These are phyloP conservation scores for Cervus canadensis DNA, from an alignment of 2,113 vertebrate species.

Conservation along the genomic window DNA sequence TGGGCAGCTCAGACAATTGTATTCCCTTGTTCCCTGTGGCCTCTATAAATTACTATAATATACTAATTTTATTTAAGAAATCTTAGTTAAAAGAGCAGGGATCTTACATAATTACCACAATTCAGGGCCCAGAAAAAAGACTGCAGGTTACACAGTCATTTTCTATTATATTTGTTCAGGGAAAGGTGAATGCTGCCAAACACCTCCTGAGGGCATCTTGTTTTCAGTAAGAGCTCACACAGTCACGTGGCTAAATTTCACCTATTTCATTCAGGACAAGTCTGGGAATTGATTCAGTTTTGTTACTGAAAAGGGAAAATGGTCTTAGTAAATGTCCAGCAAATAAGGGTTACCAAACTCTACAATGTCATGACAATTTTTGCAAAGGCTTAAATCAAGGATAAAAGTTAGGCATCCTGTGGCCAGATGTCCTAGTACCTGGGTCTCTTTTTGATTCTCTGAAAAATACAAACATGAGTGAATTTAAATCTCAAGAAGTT, in stretches of 20 bases:
- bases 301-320: slow-evolving; percentile 20
- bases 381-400: neutral
- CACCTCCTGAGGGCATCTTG: neutral
- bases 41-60: slow-evolving; percentile 18
- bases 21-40: neutral
- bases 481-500: neutral
- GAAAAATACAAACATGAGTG: neutral
- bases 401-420: neutral
- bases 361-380: neutral
- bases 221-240: neutral
- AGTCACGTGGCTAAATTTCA: neutral
- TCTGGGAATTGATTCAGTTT: neutral
- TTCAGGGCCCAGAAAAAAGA: neutral
- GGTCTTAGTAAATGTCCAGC: slow-evolving; percentile 21
- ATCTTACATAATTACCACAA: slow-evolving; percentile 50
- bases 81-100: neutral
- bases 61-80: slow-evolving; percentile 5
- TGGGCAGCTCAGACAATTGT: neutral
- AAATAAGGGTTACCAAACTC: neutral
- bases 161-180: neutral
- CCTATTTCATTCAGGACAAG: neutral
- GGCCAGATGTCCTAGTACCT: neutral
- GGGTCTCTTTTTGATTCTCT: neutral
- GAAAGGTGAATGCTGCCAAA: neutral
- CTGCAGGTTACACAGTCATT: slow-evolving; percentile 10